Conservation (phyloP, 2,797 vertebrate species). For the Phrynocephalus guinanensis region DNA sequence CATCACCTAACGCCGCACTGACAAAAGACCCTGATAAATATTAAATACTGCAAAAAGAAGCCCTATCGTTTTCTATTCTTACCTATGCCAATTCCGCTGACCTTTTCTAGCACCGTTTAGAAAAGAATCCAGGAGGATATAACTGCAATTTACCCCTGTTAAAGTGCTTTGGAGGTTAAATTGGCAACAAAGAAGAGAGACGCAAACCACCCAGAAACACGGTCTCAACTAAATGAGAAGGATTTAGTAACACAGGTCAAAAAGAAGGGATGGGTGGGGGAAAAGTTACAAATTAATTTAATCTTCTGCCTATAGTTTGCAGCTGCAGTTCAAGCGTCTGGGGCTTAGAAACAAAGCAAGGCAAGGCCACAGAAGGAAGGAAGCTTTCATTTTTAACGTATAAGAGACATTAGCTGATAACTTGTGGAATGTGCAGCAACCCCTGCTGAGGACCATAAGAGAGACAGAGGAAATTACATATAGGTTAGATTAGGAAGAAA, state of each 20-base stretch:
- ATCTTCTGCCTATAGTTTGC: conserved; percentile 86
- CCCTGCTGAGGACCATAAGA: conserved; percentile 72
- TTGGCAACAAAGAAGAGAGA: conserved; percentile 78
- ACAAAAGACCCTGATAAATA: conserved; percentile 78
- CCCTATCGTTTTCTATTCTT: conserved; percentile 70
- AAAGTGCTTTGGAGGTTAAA: conserved; percentile 81
- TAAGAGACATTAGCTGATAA: conserved; percentile 91
- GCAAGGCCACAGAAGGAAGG: conserved; percentile 78
- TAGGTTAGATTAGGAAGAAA: conserved; percentile 70
- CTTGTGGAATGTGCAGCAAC: conserved; percentile 85
- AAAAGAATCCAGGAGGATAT: conserved; percentile 76
- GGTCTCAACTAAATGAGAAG: conserved; percentile 83
- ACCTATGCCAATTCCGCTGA: conserved; percentile 72
- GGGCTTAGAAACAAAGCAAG: conserved; percentile 84
- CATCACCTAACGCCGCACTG: conserved; percentile 74
- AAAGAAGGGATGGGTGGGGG: conserved; percentile 33
- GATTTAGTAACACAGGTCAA: conserved; percentile 77
- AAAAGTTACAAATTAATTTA: conserved; percentile 85
- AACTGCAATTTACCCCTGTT: conserved; percentile 80
- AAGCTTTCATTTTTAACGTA: conserved; percentile 86
- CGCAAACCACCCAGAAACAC: conserved; percentile 81
- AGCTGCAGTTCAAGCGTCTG: conserved; percentile 80
- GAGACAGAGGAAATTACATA: conserved; percentile 83
- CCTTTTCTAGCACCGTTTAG: conserved; percentile 64
- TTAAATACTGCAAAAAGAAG: conserved; percentile 79